Percentiles rank a stretch among this genome's conserved stretches.
phyloP scores from a whole-genome alignment of 2,888 invertebrate genomes.

The Vesta saturnalis region DNA sequence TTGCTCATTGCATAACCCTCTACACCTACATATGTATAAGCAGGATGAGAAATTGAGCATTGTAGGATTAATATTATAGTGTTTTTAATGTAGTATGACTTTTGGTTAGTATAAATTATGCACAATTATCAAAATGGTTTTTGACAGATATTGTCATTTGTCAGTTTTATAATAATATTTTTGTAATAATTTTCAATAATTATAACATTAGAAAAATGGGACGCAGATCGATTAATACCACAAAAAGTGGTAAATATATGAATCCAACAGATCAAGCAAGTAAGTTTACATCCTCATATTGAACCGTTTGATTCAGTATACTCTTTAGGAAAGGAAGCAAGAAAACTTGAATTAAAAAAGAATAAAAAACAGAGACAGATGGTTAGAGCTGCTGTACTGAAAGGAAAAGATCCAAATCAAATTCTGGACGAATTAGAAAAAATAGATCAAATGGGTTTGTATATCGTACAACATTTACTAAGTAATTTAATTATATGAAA shows the following conservation, averaged over 20 bases:
- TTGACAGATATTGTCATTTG: neutral
- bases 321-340: slow-evolving; percentile 97
- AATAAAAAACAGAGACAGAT: slow-evolving; percentile 97
- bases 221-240: slow-evolving; percentile 96
- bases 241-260: slow-evolving; percentile 99
- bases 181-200: neutral
- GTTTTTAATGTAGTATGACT: neutral
- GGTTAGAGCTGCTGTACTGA: slow-evolving; percentile 95
- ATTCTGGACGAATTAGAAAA: slow-evolving; percentile 96
- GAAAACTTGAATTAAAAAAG: slow-evolving; percentile 97
- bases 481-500: neutral
- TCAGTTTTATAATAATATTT: neutral
- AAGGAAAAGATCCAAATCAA: slow-evolving; percentile 97
- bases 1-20: too few relatives aligned
- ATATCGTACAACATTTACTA: neutral
- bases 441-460: slow-evolving; percentile 96
- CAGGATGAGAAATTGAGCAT: too few relatives aligned
- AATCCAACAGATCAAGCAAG: slow-evolving; percentile 99
- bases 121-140: neutral
- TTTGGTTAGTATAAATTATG: neutral
- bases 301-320: neutral
- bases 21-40: too few relatives aligned
- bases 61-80: neutral
- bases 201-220: slow-evolving; percentile 78
- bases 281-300: slow-evolving; percentile 66